Evolutionary conservation across 2,888 invertebrate species (phyloP), one percentile per base, ranked within the genome.

Genomic region (Cosmia trapezina): DNA sequence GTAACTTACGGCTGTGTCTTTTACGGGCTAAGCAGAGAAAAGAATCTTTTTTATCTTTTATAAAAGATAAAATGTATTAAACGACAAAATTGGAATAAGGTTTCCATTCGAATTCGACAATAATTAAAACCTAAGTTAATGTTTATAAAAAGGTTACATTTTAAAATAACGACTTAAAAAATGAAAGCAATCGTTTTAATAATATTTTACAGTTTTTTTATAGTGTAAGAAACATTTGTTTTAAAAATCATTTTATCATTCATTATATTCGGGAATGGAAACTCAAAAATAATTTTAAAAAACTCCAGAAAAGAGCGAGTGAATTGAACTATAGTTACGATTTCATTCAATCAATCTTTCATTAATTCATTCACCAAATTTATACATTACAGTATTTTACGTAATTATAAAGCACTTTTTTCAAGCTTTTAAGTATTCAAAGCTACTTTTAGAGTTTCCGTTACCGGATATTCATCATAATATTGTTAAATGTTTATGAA

Each of bases 401-500:
- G 14, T 33, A 6, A 62, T 65, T 77, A 56, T 37, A 62, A 53
- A 51, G 17, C 28, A 57, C 2, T 53, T 22, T 64, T 45, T 60
- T 51, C 9, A 49, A 37, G 17, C 33, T 17, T 45, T 41, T 2
- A 43, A 54, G 37, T 11, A 41, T 61, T 47, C 22, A n/a, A 51
- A 54, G 4, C 19, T 1, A 11, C 8, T 53, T 61, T 85, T 64
- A 41, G 54, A 77, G 87, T 84, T 83, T 83, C 63, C 64, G 9
- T 53, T 62, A 22, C 62, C 63, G 66, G n/a, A 65, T 76, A 63
- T 57, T 49, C 33, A 78, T 71, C 73, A 76, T 81, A 80, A 80
- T 83, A 76, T 79, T 86, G 85, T 86, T 87, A 80, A 76, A 70
- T 56, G 62, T 70, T 83, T 77, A 73, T 60, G 37, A 53, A 37